phyloP scores from a whole-genome alignment of 1,140 invertebrate genomes.

The Papilio aristodemus region DNA sequence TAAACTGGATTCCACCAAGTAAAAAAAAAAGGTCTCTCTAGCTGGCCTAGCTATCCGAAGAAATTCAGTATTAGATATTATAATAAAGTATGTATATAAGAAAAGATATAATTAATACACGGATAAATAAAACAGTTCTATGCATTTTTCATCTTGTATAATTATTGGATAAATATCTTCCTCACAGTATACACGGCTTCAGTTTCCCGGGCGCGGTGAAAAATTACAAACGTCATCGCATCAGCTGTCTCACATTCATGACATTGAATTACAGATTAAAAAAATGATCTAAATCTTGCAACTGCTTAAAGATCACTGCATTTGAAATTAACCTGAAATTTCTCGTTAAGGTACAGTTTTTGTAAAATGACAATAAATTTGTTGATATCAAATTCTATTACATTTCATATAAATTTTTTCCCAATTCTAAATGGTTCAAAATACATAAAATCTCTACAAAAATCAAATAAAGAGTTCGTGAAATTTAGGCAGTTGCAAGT shows the following conservation, averaged over 20 bases:
- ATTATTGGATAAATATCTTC: constrained; percentile 61
- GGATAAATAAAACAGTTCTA: constrained; percentile 17
- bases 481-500: constrained; percentile 5
- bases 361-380: not conserved
- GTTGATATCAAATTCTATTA: not conserved
- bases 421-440: too few relatives aligned
- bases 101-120: too few relatives aligned
- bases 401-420: not conserved
- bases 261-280: constrained; percentile 32
- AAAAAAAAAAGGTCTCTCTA: too few relatives aligned
- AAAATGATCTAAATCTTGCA: constrained; percentile 10
- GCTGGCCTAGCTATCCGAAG: too few relatives aligned
- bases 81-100: too few relatives aligned
- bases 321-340: not conserved
- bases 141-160: constrained; percentile 49
- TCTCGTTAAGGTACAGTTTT: too few relatives aligned
- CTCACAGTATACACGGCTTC: constrained; percentile 51
- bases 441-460: not conserved
- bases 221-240: constrained; percentile 59
- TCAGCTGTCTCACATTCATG: constrained; percentile 21
- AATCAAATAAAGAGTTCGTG: not conserved
- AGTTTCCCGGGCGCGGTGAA: constrained; percentile 48
- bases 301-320: not conserved
- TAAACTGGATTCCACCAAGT: too few relatives aligned
- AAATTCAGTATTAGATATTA: too few relatives aligned